These are phyloP conservation scores for Lithophane leautieri DNA, from an alignment of 2,888 invertebrate genomes.

Conservation along the genomic window DNA sequence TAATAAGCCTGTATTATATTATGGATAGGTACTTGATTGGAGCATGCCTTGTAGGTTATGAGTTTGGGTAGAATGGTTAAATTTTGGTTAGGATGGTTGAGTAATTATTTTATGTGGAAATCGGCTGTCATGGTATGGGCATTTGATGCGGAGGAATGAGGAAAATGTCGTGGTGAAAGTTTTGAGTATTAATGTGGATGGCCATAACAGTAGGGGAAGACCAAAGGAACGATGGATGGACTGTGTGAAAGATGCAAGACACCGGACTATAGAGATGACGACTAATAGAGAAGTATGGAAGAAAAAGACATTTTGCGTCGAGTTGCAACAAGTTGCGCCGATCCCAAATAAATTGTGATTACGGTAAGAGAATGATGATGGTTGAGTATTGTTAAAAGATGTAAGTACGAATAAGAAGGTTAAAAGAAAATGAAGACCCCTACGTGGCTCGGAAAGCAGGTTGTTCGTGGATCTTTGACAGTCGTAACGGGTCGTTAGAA, in stretches of 20 bases:
- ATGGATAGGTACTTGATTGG: not conserved
- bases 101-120: not conserved
- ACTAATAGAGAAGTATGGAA: too few species aligned
- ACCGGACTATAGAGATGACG: too few species aligned
- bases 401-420: too few species aligned
- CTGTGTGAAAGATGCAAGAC: not conserved
- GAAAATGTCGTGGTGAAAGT: not conserved
- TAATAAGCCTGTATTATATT: slow-evolving; percentile 29
- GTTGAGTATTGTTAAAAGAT: too few species aligned
- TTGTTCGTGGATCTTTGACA: too few species aligned
- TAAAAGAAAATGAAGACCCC: too few species aligned
- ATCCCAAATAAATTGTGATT: too few species aligned
- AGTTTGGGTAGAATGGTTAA: not conserved
- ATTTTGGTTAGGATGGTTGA: not conserved
- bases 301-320: too few species aligned
- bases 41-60: not conserved
- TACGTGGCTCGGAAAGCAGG: too few species aligned
- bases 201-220: not conserved
- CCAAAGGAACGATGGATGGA: not conserved
- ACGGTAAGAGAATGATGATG: too few species aligned
- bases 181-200: not conserved
- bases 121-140: not conserved
- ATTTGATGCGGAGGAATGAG: not conserved
- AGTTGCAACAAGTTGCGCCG: too few species aligned
- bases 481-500: too few species aligned